Percentiles rank a stretch among this genome's conserved stretches.
Conservation (phyloP, 2,888 invertebrate genomes). For the Pocota personata region DNA sequence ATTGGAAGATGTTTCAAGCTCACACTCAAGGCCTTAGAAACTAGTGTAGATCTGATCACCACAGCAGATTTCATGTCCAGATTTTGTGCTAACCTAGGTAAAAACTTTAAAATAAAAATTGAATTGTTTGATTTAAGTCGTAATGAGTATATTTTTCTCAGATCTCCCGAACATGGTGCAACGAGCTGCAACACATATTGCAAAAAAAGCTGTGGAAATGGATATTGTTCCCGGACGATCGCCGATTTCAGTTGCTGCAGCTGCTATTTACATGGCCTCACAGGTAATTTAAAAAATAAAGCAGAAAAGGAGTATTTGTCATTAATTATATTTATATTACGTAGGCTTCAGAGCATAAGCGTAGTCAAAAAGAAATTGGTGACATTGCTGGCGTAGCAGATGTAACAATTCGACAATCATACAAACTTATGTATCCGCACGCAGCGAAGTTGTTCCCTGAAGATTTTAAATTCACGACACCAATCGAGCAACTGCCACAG, state of each 20-base stretch:
- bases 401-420: slow-evolving; percentile 98
- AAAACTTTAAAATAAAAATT: slow-evolving; percentile 11
- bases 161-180: slow-evolving; percentile 93
- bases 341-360: slow-evolving; percentile 96
- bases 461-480: slow-evolving; percentile 97
- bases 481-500: slow-evolving; percentile 96
- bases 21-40: slow-evolving; percentile 97
- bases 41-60: slow-evolving; percentile 98
- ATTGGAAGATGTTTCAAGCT: slow-evolving; percentile 99
- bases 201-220: slow-evolving; percentile 96
- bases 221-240: slow-evolving; percentile 99
- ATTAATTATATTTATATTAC: neutral
- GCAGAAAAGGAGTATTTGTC: neutral
- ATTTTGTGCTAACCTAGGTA: slow-evolving; percentile 97
- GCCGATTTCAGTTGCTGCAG: slow-evolving; percentile 99
- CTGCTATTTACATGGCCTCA: slow-evolving; percentile 99
- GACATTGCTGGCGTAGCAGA: slow-evolving; percentile 99
- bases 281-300: slow-evolving; percentile 85
- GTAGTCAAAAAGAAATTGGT: slow-evolving; percentile 98
- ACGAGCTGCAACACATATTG: slow-evolving; percentile 97
- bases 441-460: slow-evolving; percentile 96
- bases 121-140: neutral
- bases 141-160: slow-evolving; percentile 61
- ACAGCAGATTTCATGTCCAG: slow-evolving; percentile 99
- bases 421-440: slow-evolving; percentile 98